phyloP scores from a whole-genome alignment of 2,888 invertebrate genomes.

The Diarsia rubi region DNA sequence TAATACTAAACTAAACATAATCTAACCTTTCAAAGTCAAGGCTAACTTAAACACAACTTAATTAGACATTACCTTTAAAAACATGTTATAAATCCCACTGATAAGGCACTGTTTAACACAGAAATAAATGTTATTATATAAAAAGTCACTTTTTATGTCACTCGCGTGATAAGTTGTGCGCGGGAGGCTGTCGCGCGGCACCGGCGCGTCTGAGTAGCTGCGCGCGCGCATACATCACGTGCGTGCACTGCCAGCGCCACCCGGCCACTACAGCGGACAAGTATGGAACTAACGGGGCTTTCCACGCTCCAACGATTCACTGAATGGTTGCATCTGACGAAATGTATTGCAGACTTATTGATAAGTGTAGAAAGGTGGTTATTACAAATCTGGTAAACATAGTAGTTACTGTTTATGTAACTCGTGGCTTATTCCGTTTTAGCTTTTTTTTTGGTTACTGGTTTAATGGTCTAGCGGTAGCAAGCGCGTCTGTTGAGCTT shows the following conservation, averaged over 20 bases:
- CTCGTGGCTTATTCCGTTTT: slow-evolving; percentile 16
- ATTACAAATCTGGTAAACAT: slow-evolving; percentile 58
- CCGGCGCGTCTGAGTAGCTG: slow-evolving; percentile 82
- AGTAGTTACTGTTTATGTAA: slow-evolving; percentile 43
- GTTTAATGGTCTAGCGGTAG: neutral
- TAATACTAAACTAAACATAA: slow-evolving; percentile 64
- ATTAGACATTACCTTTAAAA: slow-evolving; percentile 75
- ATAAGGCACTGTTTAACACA: slow-evolving; percentile 69
- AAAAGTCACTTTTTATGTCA: slow-evolving; percentile 76
- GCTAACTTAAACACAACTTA: slow-evolving; percentile 66
- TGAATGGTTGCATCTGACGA: slow-evolving; percentile 72
- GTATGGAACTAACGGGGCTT: slow-evolving; percentile 82
- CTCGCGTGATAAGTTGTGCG: slow-evolving; percentile 85
- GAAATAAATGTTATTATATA: slow-evolving; percentile 64
- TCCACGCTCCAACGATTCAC: slow-evolving; percentile 80
- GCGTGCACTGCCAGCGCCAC: slow-evolving; percentile 82
- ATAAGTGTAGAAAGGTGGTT: slow-evolving; percentile 55
- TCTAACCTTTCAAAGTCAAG: slow-evolving; percentile 71
- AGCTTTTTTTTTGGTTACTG: slow-evolving; percentile 14
- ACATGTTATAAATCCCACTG: slow-evolving; percentile 72
- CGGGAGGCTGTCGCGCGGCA: slow-evolving; percentile 88
- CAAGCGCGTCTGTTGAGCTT: neutral
- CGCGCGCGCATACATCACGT: slow-evolving; percentile 88
- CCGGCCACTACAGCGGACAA: slow-evolving; percentile 74
- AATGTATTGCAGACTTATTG: slow-evolving; percentile 61